Base-by-base conservation (phyloP, 2,888 invertebrate species). In the Rapana venosa region DNA sequence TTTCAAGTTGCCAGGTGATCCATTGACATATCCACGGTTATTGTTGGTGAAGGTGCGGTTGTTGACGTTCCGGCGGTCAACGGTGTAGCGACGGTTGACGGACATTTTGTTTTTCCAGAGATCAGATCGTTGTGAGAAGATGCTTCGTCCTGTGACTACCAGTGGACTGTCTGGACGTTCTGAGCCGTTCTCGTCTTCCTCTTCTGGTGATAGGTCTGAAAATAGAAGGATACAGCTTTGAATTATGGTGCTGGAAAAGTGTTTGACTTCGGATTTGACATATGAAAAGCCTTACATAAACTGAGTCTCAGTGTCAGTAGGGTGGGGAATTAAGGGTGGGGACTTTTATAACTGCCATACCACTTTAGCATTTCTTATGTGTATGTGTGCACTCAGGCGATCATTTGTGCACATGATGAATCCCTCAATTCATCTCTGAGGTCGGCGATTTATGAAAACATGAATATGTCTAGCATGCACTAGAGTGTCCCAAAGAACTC, bases 21-120 rank as follows among this genome's bases (percentile, higher is more conserved):
- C 66, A 13, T 35, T 47, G 32, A 35, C 70, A 2, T n/a, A 56
- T 56, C 70, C 56, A 30, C 47, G 6, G 36, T 35, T 36, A n/a
- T 74, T 61, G 88, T 56, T 74, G 74, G 87, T 87, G 87, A 87
- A 87, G 87, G 74, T 70, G n/a, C 36, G 35, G 87, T 87, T 87
- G 87, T 26, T 26, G 74, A 26, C 87, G 74, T 74, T 35, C 47
- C 30, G 2, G 74, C 87, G 87, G 87, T 70, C 87, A 20, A 17
- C 22, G 86, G 8, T 35, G 66, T 86, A 86, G 35, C 86, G 86
- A 11, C 30, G 61, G 86, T 66, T 86, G 86, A 66, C 66, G 61
- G 86, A 86, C 86, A 86, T 86, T 17, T 47, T 86, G 58, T 26
- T 30, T 26, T 84, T 6, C 58, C 47, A 22, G 84, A 35, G 30